These are phyloP conservation scores for Clitarchus hookeri DNA, from an alignment of 2,888 invertebrate species.

Conservation along the genomic window DNA sequence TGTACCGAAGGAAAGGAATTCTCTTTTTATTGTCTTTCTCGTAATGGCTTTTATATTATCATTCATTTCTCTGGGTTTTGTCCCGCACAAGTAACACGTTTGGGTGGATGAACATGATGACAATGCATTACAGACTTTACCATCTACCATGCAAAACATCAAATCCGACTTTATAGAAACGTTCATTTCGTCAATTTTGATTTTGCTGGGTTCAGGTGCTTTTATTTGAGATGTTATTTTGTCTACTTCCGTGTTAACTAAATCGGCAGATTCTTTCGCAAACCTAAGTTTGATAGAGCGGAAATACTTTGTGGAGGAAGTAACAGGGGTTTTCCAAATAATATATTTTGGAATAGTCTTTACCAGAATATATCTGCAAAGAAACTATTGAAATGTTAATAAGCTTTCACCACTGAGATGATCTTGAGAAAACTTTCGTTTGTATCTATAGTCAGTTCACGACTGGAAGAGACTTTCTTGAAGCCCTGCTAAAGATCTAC, in stretches of 20 bases:
- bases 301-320: conserved; percentile 15
- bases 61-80: conserved; percentile 38
- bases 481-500: too few relatives aligned
- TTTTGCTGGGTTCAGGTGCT: conserved; percentile 24
- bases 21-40: background rate
- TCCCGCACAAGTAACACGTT: conserved; percentile 41
- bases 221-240: conserved; percentile 33
- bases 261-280: conserved; percentile 34
- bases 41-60: background rate
- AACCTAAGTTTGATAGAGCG: conserved; percentile 40
- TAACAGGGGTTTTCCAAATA: background rate
- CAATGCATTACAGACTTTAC: conserved; percentile 42
- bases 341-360: background rate
- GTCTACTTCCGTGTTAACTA: conserved; percentile 29
- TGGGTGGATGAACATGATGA: conserved; percentile 39
- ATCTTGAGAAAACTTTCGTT: conserved; percentile 30
- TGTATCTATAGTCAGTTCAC: too few relatives aligned
- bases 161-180: conserved; percentile 37
- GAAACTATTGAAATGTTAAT: conserved; percentile 21
- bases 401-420: conserved; percentile 27
- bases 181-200: background rate
- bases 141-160: conserved; percentile 43
- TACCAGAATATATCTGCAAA: background rate
- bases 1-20: conserved; percentile 40
- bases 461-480: too few relatives aligned